Conservation (phyloP, 2,888 invertebrate species). For the Zaprionus obscuricornis region DNA sequence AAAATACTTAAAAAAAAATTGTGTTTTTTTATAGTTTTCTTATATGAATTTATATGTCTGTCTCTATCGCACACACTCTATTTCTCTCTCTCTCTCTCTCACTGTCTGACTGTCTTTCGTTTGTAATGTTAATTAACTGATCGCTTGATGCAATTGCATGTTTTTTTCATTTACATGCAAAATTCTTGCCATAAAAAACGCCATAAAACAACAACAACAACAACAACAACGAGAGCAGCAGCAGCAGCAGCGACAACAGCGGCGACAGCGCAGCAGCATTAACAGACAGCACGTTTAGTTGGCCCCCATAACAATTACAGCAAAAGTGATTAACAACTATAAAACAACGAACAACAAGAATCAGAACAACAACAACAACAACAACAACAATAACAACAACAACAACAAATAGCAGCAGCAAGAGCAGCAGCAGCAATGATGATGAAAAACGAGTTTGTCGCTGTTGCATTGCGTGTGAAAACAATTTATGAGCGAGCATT, state of each 20-base stretch:
- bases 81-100: no score
- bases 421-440: slow-evolving; percentile 22
- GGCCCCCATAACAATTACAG: slow-evolving; percentile 64
- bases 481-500: slow-evolving; percentile 60
- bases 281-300: slow-evolving; percentile 51
- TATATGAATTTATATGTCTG: no score
- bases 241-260: slow-evolving; percentile 1
- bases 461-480: slow-evolving; percentile 56
- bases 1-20: no score
- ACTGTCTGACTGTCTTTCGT: no score
- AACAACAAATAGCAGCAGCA: slow-evolving; percentile 13
- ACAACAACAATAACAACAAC: slow-evolving; percentile 22
- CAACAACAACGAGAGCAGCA: slow-evolving; percentile 1
- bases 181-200: slow-evolving; percentile 36
- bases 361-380: slow-evolving; percentile 31
- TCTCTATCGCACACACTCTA: no score
- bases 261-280: no score
- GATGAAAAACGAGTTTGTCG: slow-evolving; percentile 46
- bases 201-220: slow-evolving; percentile 12
- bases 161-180: slow-evolving; percentile 40
- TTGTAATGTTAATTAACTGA: no score
- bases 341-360: slow-evolving; percentile 40
- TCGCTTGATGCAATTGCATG: no score
- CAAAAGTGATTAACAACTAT: slow-evolving; percentile 58
- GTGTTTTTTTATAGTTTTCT: no score